Conservation (phyloP, 2,113 vertebrate species). For the Vidua chalybeata region DNA sequence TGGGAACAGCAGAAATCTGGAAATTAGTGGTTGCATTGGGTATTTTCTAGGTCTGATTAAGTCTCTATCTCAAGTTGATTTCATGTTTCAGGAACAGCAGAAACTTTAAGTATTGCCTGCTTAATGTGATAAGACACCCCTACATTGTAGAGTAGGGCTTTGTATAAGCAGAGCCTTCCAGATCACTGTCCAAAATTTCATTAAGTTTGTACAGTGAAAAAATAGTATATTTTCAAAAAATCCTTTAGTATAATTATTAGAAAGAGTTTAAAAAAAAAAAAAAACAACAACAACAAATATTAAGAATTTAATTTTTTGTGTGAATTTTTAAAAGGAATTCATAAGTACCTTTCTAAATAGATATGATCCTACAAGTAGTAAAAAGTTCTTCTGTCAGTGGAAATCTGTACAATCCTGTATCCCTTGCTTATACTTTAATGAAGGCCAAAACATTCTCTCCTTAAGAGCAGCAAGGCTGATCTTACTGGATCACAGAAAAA, state of each 20-base stretch:
- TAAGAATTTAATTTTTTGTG: background rate
- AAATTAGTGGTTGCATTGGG: background rate
- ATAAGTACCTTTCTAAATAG: background rate
- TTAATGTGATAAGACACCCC: background rate
- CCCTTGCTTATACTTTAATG: background rate
- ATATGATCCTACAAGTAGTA: background rate
- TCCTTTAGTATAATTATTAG: background rate
- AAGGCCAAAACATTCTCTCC: background rate
- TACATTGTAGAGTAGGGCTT: background rate
- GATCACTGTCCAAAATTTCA: background rate
- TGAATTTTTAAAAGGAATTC: background rate
- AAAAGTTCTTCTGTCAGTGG: background rate
- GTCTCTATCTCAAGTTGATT: background rate
- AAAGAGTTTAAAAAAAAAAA: background rate
- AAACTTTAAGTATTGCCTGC: background rate
- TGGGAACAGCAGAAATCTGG: background rate
- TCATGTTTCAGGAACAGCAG: background rate
- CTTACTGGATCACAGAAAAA: background rate
- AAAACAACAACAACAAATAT: background rate
- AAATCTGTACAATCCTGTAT: background rate
- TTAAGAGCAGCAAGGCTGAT: background rate
- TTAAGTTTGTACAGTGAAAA: background rate
- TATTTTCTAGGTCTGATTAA: background rate
- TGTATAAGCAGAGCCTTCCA: background rate
- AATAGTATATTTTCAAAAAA: background rate